These are phyloP conservation scores for Sweltsa coloradensis DNA, from an alignment of 1,140 invertebrate genomes.

Conservation along the genomic window DNA sequence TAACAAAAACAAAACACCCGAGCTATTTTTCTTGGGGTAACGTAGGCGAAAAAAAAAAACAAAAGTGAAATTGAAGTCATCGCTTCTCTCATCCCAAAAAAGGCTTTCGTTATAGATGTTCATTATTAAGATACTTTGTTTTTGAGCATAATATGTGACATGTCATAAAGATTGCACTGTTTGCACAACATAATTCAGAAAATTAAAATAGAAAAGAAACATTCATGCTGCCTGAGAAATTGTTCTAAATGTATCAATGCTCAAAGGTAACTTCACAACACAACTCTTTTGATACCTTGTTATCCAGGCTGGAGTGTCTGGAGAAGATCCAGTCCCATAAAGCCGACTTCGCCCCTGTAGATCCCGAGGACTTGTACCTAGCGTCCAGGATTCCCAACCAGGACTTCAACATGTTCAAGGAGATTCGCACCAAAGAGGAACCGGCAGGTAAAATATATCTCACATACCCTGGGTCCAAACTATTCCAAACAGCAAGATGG, in stretches of 20 bases:
- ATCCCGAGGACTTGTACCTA: conserved; percentile 75
- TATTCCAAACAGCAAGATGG: too few relatives aligned
- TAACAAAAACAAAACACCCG: too few relatives aligned
- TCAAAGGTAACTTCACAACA: neutral
- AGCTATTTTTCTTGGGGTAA: too few relatives aligned
- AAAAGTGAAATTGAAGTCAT: too few relatives aligned
- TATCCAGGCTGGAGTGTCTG: conserved; percentile 54
- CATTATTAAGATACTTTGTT: too few relatives aligned
- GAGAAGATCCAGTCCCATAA: conserved; percentile 53
- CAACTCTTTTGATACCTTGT: neutral
- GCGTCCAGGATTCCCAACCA: conserved; percentile 51
- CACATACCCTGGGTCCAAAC: too few relatives aligned
- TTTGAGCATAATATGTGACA: neutral
- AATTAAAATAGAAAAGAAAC: neutral
- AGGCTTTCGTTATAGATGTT: too few relatives aligned
- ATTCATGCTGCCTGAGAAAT: neutral
- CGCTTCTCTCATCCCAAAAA: too few relatives aligned
- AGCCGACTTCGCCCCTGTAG: conserved; percentile 67
- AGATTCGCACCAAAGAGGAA: conserved; percentile 51
- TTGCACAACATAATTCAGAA: too few relatives aligned
- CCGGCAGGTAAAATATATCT: conserved; percentile 16
- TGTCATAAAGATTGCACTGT: neutral
- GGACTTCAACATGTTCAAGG: conserved; percentile 49
- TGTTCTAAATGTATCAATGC: neutral
- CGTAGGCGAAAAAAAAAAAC: too few relatives aligned